Percentiles rank a stretch among this genome's conserved stretches.
These are phyloP conservation scores for Lochmaea capreae DNA, from an alignment of 2,888 invertebrate genomes.

Conservation along the genomic window DNA sequence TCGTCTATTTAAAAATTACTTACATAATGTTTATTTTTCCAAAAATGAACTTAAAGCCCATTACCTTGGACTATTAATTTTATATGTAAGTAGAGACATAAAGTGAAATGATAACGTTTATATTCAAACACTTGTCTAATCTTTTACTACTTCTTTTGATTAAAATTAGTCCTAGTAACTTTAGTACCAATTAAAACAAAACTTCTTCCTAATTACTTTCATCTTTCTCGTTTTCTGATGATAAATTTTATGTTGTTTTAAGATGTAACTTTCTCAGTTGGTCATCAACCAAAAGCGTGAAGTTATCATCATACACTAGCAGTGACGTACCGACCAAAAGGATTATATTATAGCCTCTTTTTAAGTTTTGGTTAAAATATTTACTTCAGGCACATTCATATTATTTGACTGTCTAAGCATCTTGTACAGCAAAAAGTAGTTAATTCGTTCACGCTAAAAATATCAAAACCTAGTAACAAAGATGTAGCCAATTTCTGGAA, in stretches of 20 bases:
- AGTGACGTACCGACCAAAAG: background rate
- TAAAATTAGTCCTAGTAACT: background rate
- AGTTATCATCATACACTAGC: background rate
- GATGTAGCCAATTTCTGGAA: no score
- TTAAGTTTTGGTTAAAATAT: no score
- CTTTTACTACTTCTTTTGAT: constrained; percentile 1
- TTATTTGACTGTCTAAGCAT: no score
- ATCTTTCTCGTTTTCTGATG: background rate
- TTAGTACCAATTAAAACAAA: constrained; percentile 9
- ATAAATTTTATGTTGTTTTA: constrained; percentile 2
- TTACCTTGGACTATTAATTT: background rate
- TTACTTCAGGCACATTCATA: no score
- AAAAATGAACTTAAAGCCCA: no score
- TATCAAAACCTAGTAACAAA: no score
- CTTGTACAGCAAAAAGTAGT: no score
- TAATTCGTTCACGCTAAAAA: no score
- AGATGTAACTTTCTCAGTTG: background rate
- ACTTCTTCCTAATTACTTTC: background rate
- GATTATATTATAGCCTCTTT: background rate
- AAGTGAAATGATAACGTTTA: background rate
- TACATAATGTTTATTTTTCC: no score
- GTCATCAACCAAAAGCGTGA: background rate
- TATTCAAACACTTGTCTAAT: constrained; percentile 1
- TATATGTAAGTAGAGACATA: background rate
- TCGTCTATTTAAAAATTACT: no score